Evolutionary conservation across 92 coral and sea anemone genomes (phyloP).

Genomic region (Virgularia gustaviana): DNA sequence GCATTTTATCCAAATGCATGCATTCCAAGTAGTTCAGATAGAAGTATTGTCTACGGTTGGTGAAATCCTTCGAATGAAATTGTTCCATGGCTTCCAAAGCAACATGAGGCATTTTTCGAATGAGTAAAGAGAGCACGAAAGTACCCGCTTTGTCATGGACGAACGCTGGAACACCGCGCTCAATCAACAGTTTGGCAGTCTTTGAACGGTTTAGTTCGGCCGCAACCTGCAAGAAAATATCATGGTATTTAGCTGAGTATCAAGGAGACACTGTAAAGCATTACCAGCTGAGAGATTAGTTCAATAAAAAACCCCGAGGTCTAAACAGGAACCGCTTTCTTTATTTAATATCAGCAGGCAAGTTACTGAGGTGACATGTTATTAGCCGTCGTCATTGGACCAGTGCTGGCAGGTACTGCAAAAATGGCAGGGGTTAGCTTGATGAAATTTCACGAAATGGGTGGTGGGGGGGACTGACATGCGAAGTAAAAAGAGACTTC

Average conservation of each 20-base stretch:
- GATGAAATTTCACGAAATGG: too few species aligned
- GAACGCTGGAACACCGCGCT: conserved; percentile 26
- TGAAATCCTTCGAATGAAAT: conserved; percentile 82
- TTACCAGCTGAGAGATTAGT: too few species aligned
- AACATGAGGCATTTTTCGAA: conserved; percentile 28
- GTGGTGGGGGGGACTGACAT: too few species aligned
- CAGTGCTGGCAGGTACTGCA: too few species aligned
- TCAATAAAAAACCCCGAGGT: too few species aligned
- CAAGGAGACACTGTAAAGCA: too few species aligned
- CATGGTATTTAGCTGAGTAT: too few species aligned
- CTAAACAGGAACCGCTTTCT: too few species aligned
- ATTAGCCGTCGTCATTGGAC: background rate
- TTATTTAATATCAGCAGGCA: too few species aligned
- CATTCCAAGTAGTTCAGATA: conserved; percentile 88
- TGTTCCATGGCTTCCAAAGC: conserved; percentile 72
- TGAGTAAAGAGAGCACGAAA: conserved; percentile 5
- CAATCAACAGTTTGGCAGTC: conserved; percentile 19
- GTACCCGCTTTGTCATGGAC: conserved; percentile 26
- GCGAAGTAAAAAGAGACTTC: too few species aligned
- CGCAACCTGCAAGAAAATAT: conserved; percentile 16
- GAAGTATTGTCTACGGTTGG: conserved; percentile 87
- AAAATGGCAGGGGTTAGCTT: too few species aligned
- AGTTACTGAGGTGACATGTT: background rate
- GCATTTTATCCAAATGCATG: conserved; percentile 70
- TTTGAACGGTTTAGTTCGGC: conserved; percentile 24